These are phyloP conservation scores for Drosophila fungiperda DNA, from an alignment of 2,888 invertebrate species.

Conservation along the genomic window DNA sequence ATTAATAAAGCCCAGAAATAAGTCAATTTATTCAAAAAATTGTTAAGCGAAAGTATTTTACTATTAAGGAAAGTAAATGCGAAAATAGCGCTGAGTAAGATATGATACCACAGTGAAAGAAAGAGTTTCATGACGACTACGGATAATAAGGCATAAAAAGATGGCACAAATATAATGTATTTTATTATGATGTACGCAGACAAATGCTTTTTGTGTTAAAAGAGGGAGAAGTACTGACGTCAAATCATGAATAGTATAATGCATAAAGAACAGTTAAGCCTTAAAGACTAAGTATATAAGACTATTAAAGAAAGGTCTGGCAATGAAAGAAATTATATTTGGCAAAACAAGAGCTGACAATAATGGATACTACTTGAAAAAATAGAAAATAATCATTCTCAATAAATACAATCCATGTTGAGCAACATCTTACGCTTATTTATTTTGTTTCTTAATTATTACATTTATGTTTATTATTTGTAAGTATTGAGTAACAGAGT, in stretches of 20 bases:
- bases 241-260: not conserved
- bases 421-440: not conserved
- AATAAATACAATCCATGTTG: not conserved
- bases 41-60: not conserved
- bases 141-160: not conserved
- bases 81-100: not conserved
- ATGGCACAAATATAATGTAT: not conserved
- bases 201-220: not conserved
- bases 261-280: too few species aligned
- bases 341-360: not conserved
- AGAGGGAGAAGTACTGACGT: not conserved
- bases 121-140: fast-evolving
- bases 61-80: not conserved
- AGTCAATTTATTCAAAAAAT: not conserved
- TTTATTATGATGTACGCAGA: not conserved
- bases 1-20: not conserved
- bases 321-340: not conserved
- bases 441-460: not conserved
- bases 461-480: not conserved
- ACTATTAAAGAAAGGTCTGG: not conserved
- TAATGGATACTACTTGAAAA: not conserved
- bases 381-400: not conserved
- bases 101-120: not conserved
- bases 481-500: not conserved
- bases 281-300: too few species aligned